Conservation (phyloP, 2,888 invertebrate species). For the Lobophora halterata region DNA sequence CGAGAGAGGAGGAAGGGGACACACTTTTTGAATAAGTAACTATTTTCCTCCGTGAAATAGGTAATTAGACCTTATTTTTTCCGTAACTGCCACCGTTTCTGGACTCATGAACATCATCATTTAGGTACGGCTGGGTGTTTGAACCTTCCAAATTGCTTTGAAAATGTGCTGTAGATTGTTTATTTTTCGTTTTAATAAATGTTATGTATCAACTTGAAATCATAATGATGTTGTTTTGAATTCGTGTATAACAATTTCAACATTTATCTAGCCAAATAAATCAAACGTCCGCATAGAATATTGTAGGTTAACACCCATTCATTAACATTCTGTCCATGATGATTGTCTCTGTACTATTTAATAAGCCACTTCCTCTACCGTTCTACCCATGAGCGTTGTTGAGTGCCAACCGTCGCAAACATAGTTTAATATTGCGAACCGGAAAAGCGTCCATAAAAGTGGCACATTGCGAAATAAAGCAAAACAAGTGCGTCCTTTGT, state of each 20-base stretch:
- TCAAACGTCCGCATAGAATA: too few relatives aligned
- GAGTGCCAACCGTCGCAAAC: constrained; percentile 19
- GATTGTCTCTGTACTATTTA: constrained; percentile 12
- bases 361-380: constrained; percentile 14
- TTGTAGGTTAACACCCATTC: too few relatives aligned
- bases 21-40: constrained; percentile 53
- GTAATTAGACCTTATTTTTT: constrained; percentile 49
- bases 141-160: constrained; percentile 6
- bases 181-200: background rate
- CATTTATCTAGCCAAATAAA: too few relatives aligned
- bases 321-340: constrained; percentile 2
- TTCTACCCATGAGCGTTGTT: constrained; percentile 12
- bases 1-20: constrained; percentile 39
- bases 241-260: too few relatives aligned
- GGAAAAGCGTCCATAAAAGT: constrained; percentile 60
- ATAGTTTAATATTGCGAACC: constrained; percentile 41
- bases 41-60: constrained; percentile 49
- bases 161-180: constrained; percentile 6
- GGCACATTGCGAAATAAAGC: constrained; percentile 66
- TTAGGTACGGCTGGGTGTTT: constrained; percentile 13
- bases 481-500: constrained; percentile 71
- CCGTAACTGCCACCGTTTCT: constrained; percentile 29
- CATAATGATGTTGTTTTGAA: too few relatives aligned
- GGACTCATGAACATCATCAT: constrained; percentile 25
- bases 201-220: too few relatives aligned